phyloP scores from a whole-genome alignment of 2,113 vertebrate species.

The Cygnus buccinator region DNA sequence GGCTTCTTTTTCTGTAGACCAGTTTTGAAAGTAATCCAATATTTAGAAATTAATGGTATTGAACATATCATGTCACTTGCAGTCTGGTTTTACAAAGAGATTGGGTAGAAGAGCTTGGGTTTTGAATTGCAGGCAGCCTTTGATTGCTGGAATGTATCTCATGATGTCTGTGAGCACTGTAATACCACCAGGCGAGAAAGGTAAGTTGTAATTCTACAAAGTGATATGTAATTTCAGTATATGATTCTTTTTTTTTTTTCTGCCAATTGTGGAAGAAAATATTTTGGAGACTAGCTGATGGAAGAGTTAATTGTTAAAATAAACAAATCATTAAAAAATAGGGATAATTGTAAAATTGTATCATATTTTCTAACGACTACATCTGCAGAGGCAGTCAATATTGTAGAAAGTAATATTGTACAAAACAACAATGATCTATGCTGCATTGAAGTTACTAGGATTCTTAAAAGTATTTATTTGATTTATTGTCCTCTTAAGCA shows the following conservation, averaged over 20 bases:
- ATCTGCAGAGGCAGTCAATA: neutral
- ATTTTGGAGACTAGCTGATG: neutral
- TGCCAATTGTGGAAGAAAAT: neutral
- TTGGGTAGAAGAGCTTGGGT: neutral
- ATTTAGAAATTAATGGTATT: neutral
- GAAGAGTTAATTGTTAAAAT: neutral
- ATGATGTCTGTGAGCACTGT: constrained; percentile 92
- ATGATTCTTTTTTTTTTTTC: neutral
- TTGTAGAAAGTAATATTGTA: neutral
- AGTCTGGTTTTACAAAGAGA: neutral
- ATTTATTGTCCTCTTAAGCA: neutral
- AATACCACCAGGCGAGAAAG: constrained; percentile 90
- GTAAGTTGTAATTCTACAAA: constrained; percentile 67
- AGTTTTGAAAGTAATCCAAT: neutral
- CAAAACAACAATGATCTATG: neutral
- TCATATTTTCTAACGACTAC: neutral
- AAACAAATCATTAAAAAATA: neutral
- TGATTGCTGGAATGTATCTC: constrained; percentile 96
- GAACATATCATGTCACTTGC: neutral
- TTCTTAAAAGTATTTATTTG: neutral
- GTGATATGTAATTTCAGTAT: neutral
- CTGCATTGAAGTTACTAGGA: neutral
- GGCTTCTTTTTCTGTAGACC: neutral
- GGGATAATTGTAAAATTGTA: neutral
- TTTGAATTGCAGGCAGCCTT: constrained; percentile 86